A percentile compares a stretch with the other conserved stretches of the same genome.
Evolutionary conservation across 1,140 invertebrate species (phyloP).

Genomic region (Argopecten irradians): DNA sequence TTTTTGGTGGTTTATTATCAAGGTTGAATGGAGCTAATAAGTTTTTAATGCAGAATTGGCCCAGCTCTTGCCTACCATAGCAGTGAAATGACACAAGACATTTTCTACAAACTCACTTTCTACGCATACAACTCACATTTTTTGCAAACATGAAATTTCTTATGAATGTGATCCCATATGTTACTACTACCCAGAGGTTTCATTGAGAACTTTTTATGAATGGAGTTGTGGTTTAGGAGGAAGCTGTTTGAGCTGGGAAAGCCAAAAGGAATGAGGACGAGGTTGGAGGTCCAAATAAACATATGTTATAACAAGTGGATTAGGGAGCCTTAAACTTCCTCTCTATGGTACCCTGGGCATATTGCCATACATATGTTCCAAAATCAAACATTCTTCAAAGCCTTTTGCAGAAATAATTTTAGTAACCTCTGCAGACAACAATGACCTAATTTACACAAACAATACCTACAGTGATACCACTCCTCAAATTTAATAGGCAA

Average conservation of each 20-base stretch:
- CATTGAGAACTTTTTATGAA: constrained; percentile 12
- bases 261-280: neutral
- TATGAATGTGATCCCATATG: constrained; percentile 21
- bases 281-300: constrained; percentile 12
- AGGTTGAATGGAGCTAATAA: constrained; percentile 17
- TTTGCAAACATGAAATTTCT: constrained; percentile 4
- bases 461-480: no score
- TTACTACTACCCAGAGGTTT: neutral
- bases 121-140: neutral
- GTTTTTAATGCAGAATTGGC: constrained; percentile 10
- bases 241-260: neutral
- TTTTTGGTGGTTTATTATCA: constrained; percentile 18
- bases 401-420: neutral
- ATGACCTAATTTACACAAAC: neutral
- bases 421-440: neutral
- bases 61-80: neutral
- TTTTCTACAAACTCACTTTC: constrained; percentile 8
- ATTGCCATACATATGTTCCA: constrained; percentile 13
- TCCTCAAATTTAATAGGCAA: no score
- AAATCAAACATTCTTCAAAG: neutral
- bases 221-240: constrained; percentile 20
- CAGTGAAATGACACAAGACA: constrained; percentile 3
- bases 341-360: neutral
- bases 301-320: neutral
- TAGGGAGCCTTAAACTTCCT: neutral